These are phyloP conservation scores for Mionectes olivaceus DNA, from an alignment of 2,797 vertebrate genomes.

Conservation along the genomic window DNA sequence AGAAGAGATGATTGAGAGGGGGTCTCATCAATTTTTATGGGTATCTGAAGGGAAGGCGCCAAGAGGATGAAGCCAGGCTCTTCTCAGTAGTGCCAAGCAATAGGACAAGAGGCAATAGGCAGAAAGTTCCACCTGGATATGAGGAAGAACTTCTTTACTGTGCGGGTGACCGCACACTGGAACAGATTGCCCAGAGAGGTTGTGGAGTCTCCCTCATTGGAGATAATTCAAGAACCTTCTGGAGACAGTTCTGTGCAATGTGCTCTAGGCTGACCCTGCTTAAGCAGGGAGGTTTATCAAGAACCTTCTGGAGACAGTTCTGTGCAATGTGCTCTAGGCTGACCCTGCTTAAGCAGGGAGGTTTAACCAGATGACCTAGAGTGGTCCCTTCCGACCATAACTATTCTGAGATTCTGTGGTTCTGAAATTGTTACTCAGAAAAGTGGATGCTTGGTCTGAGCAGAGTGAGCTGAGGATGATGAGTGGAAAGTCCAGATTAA, in stretches of 20 bases:
- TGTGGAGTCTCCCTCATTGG: background rate
- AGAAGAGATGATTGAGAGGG: background rate
- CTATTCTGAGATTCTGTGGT: background rate
- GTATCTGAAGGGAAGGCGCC: background rate
- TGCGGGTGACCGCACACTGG: fast-evolving
- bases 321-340: background rate
- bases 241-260: background rate
- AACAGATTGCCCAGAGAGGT: background rate
- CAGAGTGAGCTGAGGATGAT: background rate
- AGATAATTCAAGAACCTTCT: background rate
- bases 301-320: background rate
- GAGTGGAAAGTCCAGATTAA: background rate
- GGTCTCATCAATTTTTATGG: background rate
- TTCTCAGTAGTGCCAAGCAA: background rate
- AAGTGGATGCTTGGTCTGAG: background rate
- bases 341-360: background rate
- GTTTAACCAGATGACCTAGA: background rate
- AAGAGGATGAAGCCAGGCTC: background rate
- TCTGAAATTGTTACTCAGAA: background rate
- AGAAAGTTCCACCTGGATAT: background rate
- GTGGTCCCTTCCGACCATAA: background rate
- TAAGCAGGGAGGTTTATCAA: background rate
- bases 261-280: background rate
- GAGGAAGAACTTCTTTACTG: background rate
- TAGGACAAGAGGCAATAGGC: background rate